phyloP scores from a whole-genome alignment of 1,140 invertebrate species.

The Drosophila dunni region DNA sequence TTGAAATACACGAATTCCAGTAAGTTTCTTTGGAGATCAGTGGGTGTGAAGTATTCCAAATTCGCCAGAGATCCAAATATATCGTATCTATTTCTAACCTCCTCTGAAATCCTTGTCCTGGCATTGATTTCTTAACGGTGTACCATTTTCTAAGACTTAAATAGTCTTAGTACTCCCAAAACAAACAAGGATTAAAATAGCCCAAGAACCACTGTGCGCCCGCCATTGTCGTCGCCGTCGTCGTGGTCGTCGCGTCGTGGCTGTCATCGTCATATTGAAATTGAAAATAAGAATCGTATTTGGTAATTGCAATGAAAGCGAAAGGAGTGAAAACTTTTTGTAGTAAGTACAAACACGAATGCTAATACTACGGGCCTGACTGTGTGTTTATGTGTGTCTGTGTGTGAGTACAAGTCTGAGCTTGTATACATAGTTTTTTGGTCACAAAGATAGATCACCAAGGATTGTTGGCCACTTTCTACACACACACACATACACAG shows the following conservation, averaged over 20 bases:
- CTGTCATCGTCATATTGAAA: slow-evolving; percentile 82
- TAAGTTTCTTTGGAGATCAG: too few species aligned
- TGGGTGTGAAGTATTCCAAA: too few species aligned
- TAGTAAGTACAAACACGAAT: slow-evolving; percentile 23
- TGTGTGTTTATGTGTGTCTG: slow-evolving; percentile 11
- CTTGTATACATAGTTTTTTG: slow-evolving; percentile 57
- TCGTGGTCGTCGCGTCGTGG: slow-evolving; percentile 50
- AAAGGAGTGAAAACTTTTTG: slow-evolving; percentile 78
- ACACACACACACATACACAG: slow-evolving; percentile 43
- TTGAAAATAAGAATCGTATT: slow-evolving; percentile 84
- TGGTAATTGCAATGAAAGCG: slow-evolving; percentile 82
- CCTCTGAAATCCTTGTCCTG: too few species aligned
- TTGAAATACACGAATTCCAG: too few species aligned
- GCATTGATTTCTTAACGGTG: not conserved
- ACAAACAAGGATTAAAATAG: not conserved
- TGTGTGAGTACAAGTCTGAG: slow-evolving; percentile 17
- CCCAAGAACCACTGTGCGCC: slow-evolving; percentile 41
- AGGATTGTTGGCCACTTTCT: slow-evolving; percentile 77
- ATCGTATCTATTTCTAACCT: too few species aligned
- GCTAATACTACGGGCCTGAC: slow-evolving; percentile 8
- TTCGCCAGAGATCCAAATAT: too few species aligned
- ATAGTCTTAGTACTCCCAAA: slow-evolving; percentile 1
- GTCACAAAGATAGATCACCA: slow-evolving; percentile 79
- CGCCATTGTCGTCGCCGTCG: slow-evolving; percentile 53
- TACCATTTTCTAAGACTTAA: not conserved